Evolutionary conservation across 1,140 invertebrate genomes (phyloP), one percentile per base, ranked within the genome.

Genomic region (Drosophila nigrodunni): DNA sequence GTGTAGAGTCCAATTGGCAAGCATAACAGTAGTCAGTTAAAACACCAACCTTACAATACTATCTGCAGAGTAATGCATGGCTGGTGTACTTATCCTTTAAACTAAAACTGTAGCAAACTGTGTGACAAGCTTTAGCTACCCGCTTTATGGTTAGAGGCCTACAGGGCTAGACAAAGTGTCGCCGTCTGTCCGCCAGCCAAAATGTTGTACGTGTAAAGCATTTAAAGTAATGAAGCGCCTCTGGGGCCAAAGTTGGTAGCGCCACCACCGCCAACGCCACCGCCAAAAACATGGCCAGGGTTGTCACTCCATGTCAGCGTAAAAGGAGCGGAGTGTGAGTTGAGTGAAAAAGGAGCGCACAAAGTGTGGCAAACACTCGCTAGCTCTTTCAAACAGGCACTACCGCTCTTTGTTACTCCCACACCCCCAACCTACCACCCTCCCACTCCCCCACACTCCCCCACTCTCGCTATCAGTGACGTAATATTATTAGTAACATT

Each of bases 191-290:
- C 62, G 62, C 25, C 70, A 43, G 61, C 58, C 83, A 80, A 83
- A 88, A 89, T 78, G 64, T 73, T 85, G 77, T 80, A 88, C 85
- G 83, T 88, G 83, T 80, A 83, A 88, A 85, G 85, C 83, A 88
- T 88, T 88, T 88, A 90, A 88, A 88, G 81, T 88, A 88, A 88
- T 89, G 86, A 88, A 85, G 64, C 82, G 43, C 61, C 78, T 46
- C 39, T 62, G 61, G 46, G 46, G 39, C 34, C 47, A 43, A 46
- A 66, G 49, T 52, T 46, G 21, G 8, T 39, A 54, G 11, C 52
- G 13, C 39, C 55, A 43, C 13, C 18, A 43, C 11, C 11, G 13
- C 3, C 39, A 41, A 4, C 55, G 41, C 13, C 18, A 43, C 11
- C 11, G 13, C 3, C 39, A 41, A 4, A 10, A 41, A 3, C 41